phyloP scores from a whole-genome alignment of 2,888 invertebrate genomes.

The Chrysina gloriosa region DNA sequence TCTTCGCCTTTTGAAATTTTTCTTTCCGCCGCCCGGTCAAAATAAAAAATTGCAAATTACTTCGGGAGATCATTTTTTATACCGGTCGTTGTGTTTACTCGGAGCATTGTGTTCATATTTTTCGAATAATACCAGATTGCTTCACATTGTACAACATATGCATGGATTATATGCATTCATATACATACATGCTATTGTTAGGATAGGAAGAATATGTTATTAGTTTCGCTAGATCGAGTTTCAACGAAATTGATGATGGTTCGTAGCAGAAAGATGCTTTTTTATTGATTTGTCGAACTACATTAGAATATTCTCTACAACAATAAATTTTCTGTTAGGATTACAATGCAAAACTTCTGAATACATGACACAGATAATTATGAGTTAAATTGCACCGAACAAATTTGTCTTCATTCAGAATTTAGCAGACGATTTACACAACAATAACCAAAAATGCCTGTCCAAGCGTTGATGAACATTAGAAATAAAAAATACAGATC shows the following conservation, averaged over 20 bases:
- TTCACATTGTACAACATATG: conserved; percentile 26
- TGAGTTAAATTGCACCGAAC: too few species aligned
- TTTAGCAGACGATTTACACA: too few species aligned
- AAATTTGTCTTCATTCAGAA: too few species aligned
- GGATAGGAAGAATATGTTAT: conserved; percentile 28
- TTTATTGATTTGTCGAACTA: conserved; percentile 8
- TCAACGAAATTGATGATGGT: conserved; percentile 29
- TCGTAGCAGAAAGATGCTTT: background rate
- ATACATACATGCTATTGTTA: conserved; percentile 13
- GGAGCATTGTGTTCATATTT: conserved; percentile 5
- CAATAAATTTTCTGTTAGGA: background rate
- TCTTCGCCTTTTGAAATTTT: conserved; percentile 42
- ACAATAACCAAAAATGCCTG: too few species aligned
- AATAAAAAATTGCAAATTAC: conserved; percentile 52
- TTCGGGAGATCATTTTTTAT: conserved; percentile 51
- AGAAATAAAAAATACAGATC: too few species aligned
- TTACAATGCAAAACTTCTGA: conserved; percentile 11
- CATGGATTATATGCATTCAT: conserved; percentile 7
- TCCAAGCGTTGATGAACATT: too few species aligned
- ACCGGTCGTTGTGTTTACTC: conserved; percentile 20
- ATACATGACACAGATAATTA: too few species aligned
- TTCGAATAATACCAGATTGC: conserved; percentile 22
- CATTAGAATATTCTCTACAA: background rate
- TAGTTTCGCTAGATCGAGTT: conserved; percentile 22
- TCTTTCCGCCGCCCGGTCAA: conserved; percentile 43